Evolutionary conservation across 2,113 vertebrate species (phyloP).

Genomic region (Hippocampus abdominalis): DNA sequence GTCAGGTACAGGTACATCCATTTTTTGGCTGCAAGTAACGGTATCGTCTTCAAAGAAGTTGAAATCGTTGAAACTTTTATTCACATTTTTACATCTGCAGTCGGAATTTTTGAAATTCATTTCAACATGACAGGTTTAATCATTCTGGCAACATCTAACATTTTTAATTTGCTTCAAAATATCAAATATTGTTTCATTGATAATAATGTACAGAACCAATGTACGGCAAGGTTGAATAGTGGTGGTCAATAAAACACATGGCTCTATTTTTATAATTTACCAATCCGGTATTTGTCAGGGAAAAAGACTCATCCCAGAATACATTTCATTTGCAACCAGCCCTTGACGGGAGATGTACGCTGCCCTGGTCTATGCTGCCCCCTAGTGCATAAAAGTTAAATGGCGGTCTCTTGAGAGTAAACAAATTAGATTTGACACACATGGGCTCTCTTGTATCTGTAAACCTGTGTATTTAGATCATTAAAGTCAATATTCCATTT

Average conservation of each 20-base stretch:
- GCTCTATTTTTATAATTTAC: neutral
- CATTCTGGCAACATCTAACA: neutral
- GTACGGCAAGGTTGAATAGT: neutral
- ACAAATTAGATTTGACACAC: neutral
- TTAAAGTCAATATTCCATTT: too few species aligned
- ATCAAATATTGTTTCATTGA: neutral
- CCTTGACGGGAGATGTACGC: neutral
- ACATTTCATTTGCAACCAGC: neutral
- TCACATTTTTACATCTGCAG: neutral
- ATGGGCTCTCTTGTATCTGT: too few species aligned
- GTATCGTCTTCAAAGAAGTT: neutral
- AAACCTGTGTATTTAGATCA: too few species aligned
- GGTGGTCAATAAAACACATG: neutral
- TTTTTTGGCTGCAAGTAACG: neutral
- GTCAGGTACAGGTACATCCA: neutral
- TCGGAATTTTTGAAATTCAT: neutral
- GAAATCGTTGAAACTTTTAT: neutral
- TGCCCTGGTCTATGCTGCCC: constrained; percentile 5
- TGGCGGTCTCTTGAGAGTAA: neutral
- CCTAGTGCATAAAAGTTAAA: constrained; percentile 13
- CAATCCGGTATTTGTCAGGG: neutral
- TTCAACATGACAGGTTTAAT: neutral
- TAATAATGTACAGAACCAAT: neutral
- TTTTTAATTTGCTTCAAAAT: neutral
- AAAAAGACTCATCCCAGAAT: neutral